Conservation (phyloP, 2,113 vertebrate genomes). For the Bostrychus sinensis region DNA sequence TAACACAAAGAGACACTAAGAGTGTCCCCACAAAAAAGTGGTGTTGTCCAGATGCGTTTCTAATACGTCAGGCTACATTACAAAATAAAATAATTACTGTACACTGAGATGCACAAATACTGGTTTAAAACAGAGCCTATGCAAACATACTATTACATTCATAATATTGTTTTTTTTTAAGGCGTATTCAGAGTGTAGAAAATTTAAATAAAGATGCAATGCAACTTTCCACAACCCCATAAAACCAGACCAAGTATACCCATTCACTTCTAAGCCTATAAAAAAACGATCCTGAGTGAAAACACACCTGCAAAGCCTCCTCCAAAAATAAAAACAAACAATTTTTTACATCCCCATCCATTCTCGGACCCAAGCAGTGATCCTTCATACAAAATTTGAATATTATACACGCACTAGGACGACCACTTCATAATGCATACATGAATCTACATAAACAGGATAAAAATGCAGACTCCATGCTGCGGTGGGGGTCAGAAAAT, state of each 20-base stretch:
- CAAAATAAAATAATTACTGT: too few species aligned
- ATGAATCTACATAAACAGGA: conserved; percentile 71
- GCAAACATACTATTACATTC: too few species aligned
- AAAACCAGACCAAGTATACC: conserved; percentile 27
- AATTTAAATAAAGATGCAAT: too few species aligned
- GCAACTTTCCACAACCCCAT: conserved; percentile 15
- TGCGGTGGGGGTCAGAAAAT: conserved; percentile 70
- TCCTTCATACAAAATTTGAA: conserved; percentile 59
- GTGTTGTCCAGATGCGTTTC: too few species aligned
- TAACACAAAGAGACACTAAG: too few species aligned
- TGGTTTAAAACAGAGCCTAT: too few species aligned
- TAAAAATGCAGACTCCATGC: conserved; percentile 57
- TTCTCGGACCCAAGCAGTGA: conserved; percentile 41
- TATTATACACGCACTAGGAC: conserved; percentile 51
- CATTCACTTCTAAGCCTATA: not conserved
- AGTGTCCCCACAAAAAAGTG: too few species aligned
- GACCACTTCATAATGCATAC: conserved; percentile 65
- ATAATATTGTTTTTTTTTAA: too few species aligned
- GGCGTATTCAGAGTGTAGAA: too few species aligned
- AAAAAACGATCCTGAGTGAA: too few species aligned
- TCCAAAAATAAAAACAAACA: not conserved
- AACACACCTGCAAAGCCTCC: conserved; percentile 31
- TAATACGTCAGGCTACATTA: too few species aligned
- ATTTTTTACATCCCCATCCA: not conserved
- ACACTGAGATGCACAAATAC: too few species aligned